phyloP scores from a whole-genome alignment of 2,888 invertebrate species.

The Adelphocoris suturalis region DNA sequence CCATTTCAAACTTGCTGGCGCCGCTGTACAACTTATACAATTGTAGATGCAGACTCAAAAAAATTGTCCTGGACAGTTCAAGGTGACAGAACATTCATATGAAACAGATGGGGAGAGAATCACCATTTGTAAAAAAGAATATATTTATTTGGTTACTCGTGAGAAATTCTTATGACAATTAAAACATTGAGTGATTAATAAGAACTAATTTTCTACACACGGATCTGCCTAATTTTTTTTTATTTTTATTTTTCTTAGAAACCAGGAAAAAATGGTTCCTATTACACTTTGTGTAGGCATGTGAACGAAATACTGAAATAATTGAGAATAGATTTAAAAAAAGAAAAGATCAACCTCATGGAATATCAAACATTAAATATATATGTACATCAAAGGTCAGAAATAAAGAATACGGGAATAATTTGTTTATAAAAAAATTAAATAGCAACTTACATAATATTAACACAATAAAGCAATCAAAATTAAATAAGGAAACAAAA shows the following conservation, averaged over 20 bases:
- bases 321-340: background rate
- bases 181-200: constrained; percentile 18
- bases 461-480: constrained; percentile 1
- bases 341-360: constrained; percentile 37
- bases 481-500: constrained; percentile 55
- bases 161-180: constrained; percentile 17
- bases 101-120: too few species aligned
- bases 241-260: background rate
- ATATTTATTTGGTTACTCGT: constrained; percentile 45
- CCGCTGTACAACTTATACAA: too few species aligned
- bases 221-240: constrained; percentile 33
- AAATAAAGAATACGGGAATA: background rate
- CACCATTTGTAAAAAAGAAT: constrained; percentile 23
- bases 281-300: background rate
- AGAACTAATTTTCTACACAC: constrained; percentile 5
- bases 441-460: constrained; percentile 41
- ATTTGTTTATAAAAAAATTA: constrained; percentile 33
- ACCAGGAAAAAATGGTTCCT: background rate
- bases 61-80: too few species aligned
- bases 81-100: too few species aligned
- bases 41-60: too few species aligned
- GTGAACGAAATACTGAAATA: constrained; percentile 30
- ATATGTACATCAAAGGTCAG: constrained; percentile 12
- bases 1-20: too few species aligned
- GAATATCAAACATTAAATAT: constrained; percentile 18